Evolutionary conservation across 2,888 invertebrate genomes (phyloP).

Genomic region (Eilema caniola): DNA sequence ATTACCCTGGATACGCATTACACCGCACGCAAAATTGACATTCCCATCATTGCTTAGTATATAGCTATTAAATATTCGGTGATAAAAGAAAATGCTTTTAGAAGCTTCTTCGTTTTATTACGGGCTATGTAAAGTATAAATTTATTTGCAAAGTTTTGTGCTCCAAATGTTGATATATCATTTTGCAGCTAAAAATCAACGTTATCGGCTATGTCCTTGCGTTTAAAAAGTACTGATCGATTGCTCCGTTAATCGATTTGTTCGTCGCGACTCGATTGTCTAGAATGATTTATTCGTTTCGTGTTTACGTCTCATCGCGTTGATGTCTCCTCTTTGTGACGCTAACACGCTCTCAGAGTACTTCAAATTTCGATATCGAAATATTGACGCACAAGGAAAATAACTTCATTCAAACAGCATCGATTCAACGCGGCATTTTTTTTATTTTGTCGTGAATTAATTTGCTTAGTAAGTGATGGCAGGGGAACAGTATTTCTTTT

Average conservation of each 20-base stretch:
- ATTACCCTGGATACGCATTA: slow-evolving; percentile 54
- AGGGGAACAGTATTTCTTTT: slow-evolving; percentile 65
- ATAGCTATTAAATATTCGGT: slow-evolving; percentile 48
- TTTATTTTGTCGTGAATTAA: slow-evolving; percentile 74
- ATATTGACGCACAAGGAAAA: slow-evolving; percentile 70
- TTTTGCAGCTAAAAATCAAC: slow-evolving; percentile 22
- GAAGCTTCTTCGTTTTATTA: slow-evolving; percentile 9
- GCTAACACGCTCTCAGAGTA: slow-evolving; percentile 62
- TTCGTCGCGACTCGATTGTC: slow-evolving; percentile 59
- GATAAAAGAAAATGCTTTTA: slow-evolving; percentile 28
- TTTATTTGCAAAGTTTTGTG: neutral
- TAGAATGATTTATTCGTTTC: slow-evolving; percentile 76
- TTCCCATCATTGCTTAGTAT: slow-evolving; percentile 54
- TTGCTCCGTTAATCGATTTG: slow-evolving; percentile 69
- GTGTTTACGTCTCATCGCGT: slow-evolving; percentile 65
- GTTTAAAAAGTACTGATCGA: slow-evolving; percentile 64
- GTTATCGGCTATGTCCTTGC: slow-evolving; percentile 49
- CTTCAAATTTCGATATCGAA: slow-evolving; percentile 57
- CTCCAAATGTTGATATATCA: neutral
- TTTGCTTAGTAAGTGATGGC: slow-evolving; percentile 75
- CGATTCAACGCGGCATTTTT: slow-evolving; percentile 62
- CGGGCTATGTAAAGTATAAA: neutral
- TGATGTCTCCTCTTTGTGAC: slow-evolving; percentile 71
- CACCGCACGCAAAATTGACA: slow-evolving; percentile 58
- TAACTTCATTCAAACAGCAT: slow-evolving; percentile 67